Percentiles rank a stretch among this genome's conserved stretches.
Evolutionary conservation across 2,797 vertebrate species (phyloP).

Genomic region (Manis crassicaudata): DNA sequence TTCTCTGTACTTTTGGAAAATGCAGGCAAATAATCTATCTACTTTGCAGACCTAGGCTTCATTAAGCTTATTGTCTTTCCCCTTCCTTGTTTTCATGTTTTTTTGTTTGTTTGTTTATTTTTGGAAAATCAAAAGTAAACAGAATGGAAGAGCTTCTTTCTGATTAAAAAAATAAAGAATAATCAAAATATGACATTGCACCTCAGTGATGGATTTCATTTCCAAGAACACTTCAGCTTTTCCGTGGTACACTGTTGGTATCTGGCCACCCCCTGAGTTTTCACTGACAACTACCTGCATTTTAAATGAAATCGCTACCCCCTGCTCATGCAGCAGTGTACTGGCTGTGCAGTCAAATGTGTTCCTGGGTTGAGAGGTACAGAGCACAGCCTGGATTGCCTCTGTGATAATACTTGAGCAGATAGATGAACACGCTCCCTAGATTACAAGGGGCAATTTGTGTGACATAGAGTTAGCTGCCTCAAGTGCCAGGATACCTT

Average conservation of each 20-base stretch:
- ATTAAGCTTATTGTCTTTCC: slow-evolving; percentile 15
- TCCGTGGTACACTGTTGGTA: background rate
- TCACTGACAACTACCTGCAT: slow-evolving; percentile 4
- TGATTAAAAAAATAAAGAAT: slow-evolving; percentile 42
- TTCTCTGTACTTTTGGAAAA: slow-evolving; percentile 21
- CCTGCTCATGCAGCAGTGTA: background rate
- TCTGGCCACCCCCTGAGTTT: slow-evolving; percentile 24
- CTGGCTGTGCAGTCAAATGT: slow-evolving; percentile 35
- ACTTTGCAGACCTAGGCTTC: background rate
- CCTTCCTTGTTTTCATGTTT: background rate
- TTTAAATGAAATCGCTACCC: slow-evolving; percentile 63
- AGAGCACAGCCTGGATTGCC: background rate
- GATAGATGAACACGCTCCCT: background rate
- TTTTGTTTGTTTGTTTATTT: background rate
- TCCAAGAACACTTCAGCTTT: slow-evolving; percentile 54
- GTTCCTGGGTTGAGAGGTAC: slow-evolving; percentile 3
- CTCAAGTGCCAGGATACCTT: slow-evolving; percentile 5
- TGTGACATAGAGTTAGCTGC: background rate
- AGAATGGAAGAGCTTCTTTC: background rate
- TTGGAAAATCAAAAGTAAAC: slow-evolving; percentile 27
- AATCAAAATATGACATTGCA: background rate
- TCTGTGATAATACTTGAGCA: background rate
- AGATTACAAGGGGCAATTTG: background rate
- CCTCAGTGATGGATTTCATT: slow-evolving; percentile 59
- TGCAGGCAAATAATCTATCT: background rate